phyloP scores from a whole-genome alignment of 1,140 invertebrate species.

The Platyscapa corneri region DNA sequence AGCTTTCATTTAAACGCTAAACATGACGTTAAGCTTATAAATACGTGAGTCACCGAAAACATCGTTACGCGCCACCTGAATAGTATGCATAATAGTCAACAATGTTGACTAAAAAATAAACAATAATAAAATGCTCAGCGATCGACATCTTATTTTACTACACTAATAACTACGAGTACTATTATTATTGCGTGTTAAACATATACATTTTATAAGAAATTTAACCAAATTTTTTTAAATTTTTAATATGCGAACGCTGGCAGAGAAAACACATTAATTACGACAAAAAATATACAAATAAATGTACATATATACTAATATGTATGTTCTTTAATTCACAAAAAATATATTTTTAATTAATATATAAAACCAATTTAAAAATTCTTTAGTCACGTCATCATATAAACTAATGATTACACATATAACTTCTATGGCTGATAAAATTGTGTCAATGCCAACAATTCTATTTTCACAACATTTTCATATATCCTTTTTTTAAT shows the following conservation, averaged over 20 bases:
- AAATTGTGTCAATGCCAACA: constrained; percentile 17
- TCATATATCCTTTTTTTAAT: background rate
- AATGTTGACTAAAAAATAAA: background rate
- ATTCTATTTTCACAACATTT: constrained; percentile 1
- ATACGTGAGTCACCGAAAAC: background rate
- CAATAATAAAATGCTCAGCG: background rate
- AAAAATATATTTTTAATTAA: constrained; percentile 21
- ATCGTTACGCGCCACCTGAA: background rate
- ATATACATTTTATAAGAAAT: background rate
- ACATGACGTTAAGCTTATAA: background rate
- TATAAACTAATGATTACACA: background rate
- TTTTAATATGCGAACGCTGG: background rate
- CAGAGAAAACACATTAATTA: background rate
- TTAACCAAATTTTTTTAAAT: too few relatives aligned
- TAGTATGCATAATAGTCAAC: background rate
- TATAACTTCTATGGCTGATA: background rate
- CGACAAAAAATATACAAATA: too few relatives aligned
- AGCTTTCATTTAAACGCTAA: background rate
- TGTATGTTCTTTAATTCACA: background rate
- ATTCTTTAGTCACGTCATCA: background rate
- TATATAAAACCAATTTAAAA: background rate
- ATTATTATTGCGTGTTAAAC: background rate
- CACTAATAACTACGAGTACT: background rate
- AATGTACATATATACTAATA: background rate
- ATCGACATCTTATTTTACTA: background rate